phyloP scores from a whole-genome alignment of 2,113 vertebrate genomes.

The Ammodytes marinus region DNA sequence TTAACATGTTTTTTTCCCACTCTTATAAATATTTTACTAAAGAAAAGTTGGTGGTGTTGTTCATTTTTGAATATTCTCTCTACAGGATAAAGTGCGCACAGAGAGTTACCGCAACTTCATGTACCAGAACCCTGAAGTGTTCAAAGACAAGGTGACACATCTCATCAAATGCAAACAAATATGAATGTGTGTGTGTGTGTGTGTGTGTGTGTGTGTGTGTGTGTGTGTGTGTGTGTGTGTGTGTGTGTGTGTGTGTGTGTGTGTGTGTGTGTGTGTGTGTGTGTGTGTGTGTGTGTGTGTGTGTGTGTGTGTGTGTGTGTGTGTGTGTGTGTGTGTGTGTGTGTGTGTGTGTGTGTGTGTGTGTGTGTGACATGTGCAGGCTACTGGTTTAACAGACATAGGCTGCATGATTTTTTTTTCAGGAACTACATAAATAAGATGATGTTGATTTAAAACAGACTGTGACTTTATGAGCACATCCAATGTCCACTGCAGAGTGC shows the following conservation, averaged over 20 bases:
- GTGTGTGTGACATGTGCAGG: not conserved
- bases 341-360: not conserved
- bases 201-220: too few relatives aligned
- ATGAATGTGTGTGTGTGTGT: too few relatives aligned
- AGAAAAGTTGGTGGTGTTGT: not conserved
- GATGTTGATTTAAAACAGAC: conserved; percentile 81
- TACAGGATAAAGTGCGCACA: conserved; percentile 94
- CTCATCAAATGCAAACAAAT: not conserved
- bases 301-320: too few relatives aligned
- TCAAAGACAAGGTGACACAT: conserved; percentile 93
- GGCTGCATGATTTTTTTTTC: conserved; percentile 29
- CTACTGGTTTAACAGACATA: conserved; percentile 3
- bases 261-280: too few relatives aligned
- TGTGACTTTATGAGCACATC: conserved; percentile 81
- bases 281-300: too few relatives aligned
- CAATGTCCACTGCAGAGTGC: conserved; percentile 80
- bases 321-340: too few relatives aligned
- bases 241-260: too few relatives aligned
- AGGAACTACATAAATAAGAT: conserved; percentile 49
- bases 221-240: too few relatives aligned
- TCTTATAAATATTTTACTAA: not conserved
- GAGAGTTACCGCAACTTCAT: conserved; percentile 97
- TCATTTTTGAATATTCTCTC: conserved; percentile 28
- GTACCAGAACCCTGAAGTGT: conserved; percentile 91
- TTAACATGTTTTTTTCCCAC: not conserved